Conservation (phyloP, 2,113 vertebrate species). For the Aepyceros melampus region DNA sequence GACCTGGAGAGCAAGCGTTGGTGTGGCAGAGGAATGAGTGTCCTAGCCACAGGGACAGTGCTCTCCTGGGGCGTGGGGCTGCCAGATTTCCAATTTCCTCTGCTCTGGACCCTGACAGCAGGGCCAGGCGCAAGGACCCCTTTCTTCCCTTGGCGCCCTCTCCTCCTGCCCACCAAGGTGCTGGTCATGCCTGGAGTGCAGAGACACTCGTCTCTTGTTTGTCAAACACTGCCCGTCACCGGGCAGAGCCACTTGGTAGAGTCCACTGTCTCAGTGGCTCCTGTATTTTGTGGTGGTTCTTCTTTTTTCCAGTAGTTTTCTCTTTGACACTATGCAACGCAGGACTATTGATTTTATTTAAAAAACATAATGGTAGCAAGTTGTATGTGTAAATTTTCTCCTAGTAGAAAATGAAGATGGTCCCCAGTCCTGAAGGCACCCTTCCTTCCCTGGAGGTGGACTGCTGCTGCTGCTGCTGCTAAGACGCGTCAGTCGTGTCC, state of each 20-base stretch:
- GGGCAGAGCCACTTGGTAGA: neutral
- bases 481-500: too few species aligned
- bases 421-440: neutral
- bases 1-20: neutral
- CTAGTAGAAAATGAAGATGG: neutral
- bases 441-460: neutral
- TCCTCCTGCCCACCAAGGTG: fast-evolving
- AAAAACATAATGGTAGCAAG: neutral
- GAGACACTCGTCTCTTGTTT: neutral
- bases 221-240: neutral
- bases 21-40: neutral
- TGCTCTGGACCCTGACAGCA: fast-evolving
- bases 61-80: neutral
- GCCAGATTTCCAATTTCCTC: fast-evolving
- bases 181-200: neutral
- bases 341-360: neutral
- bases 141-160: neutral
- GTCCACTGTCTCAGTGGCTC: neutral
- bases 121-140: neutral
- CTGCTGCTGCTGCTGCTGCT: too few species aligned
- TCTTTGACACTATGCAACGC: neutral
- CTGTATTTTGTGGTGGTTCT: neutral
- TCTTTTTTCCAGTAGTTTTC: neutral
- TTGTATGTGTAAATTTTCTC: neutral
- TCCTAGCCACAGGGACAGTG: neutral